Percentiles rank a stretch among this genome's conserved stretches.
Conservation (phyloP, 1,140 invertebrate genomes). For the Ceratina calcarata region DNA sequence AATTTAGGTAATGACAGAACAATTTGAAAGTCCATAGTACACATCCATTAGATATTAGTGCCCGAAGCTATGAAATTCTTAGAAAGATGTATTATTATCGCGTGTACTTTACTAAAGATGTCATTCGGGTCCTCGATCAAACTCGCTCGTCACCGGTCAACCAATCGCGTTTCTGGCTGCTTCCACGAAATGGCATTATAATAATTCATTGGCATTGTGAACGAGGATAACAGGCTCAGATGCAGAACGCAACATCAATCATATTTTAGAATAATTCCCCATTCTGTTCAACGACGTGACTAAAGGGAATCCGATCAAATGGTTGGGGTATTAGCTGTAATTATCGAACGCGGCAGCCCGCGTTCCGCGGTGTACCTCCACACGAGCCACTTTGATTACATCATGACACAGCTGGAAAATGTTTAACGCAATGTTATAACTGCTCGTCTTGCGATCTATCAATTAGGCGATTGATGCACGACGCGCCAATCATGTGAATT, state of each 20-base stretch:
- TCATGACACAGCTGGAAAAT: constrained; percentile 32
- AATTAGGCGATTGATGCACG: constrained; percentile 44
- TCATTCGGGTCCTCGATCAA: not conserved
- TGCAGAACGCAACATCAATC: constrained; percentile 26
- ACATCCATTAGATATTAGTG: too few species aligned
- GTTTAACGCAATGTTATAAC: constrained; percentile 38
- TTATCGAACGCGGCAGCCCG: not conserved
- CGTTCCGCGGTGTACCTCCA: not conserved
- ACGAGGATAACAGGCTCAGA: constrained; percentile 6
- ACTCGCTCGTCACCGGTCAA: not conserved
- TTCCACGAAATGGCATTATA: not conserved
- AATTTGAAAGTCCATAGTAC: too few species aligned
- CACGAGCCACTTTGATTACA: constrained; percentile 27
- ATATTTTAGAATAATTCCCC: constrained; percentile 43
- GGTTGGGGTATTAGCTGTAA: constrained; percentile 30
- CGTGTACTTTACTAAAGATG: not conserved
- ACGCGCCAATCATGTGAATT: constrained; percentile 44
- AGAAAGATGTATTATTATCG: not conserved
- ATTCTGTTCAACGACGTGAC: constrained; percentile 3
- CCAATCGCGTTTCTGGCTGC: constrained; percentile 15
- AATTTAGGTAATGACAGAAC: too few species aligned
- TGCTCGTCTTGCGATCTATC: constrained; percentile 55
- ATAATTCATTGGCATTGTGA: constrained; percentile 31
- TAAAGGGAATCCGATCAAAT: constrained; percentile 36
- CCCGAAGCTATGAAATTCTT: too few species aligned